A percentile compares a stretch with the other conserved stretches of the same genome.
These are phyloP conservation scores for Bovichtus diacanthus DNA, from an alignment of 2,797 vertebrate genomes.

Conservation along the genomic window DNA sequence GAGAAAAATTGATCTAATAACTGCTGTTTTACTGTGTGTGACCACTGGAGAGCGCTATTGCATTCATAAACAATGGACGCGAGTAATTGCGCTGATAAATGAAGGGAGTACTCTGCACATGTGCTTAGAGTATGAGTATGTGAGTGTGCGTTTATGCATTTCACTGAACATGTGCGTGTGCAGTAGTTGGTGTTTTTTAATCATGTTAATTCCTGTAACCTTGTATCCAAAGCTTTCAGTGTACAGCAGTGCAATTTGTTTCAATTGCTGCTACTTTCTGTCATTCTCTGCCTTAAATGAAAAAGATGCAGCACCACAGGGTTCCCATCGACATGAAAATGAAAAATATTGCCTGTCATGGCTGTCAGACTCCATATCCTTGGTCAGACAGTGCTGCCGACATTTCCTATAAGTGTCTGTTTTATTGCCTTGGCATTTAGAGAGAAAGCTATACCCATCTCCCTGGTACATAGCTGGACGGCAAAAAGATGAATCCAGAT, in stretches of 20 bases:
- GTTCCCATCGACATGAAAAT: slow-evolving; percentile 46
- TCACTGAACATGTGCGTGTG: not conserved
- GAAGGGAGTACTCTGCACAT: slow-evolving; percentile 5
- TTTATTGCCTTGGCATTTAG: slow-evolving; percentile 72
- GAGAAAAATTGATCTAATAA: not conserved
- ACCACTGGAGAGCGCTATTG: slow-evolving; percentile 81
- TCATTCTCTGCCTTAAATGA: slow-evolving; percentile 21
- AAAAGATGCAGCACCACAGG: slow-evolving; percentile 30
- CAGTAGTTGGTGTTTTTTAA: slow-evolving; percentile 11
- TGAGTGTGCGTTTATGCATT: slow-evolving; percentile 4
- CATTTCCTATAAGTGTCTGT: slow-evolving; percentile 71
- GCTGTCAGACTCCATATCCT: slow-evolving; percentile 55
- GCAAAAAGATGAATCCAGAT: slow-evolving; percentile 47
- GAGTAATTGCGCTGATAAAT: slow-evolving; percentile 21
- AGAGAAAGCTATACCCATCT: slow-evolving; percentile 40
- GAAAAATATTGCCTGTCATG: slow-evolving; percentile 51
- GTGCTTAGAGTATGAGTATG: not conserved
- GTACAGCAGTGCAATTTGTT: slow-evolving; percentile 19
- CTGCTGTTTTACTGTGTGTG: slow-evolving; percentile 14
- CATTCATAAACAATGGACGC: slow-evolving; percentile 65
- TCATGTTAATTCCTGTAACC: slow-evolving; percentile 21
- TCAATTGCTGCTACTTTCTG: slow-evolving; percentile 34
- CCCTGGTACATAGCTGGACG: slow-evolving; percentile 35
- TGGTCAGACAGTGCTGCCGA: slow-evolving; percentile 45
- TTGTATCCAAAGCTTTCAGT: slow-evolving; percentile 25